Conservation (phyloP, 2,113 vertebrate genomes). For the Pluvialis apricaria region DNA sequence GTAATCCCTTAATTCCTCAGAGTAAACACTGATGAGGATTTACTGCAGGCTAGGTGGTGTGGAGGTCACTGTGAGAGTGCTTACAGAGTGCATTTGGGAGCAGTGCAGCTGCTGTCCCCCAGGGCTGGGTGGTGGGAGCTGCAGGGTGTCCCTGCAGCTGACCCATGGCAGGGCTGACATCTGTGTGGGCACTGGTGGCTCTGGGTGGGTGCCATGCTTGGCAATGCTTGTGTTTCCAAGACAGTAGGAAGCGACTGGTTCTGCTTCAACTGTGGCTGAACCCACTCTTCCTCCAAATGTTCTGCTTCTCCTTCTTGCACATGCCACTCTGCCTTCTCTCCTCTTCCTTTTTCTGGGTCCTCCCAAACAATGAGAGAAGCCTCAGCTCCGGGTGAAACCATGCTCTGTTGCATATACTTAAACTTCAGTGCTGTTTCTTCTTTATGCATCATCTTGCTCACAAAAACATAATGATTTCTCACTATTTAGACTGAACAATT, state of each 20-base stretch:
- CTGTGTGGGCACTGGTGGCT: accelerated
- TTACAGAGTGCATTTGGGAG: not conserved
- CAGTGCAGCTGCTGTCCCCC: not conserved
- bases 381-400: not conserved
- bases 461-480: not conserved
- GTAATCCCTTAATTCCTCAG: conserved; percentile 43
- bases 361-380: not conserved
- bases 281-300: not conserved
- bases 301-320: not conserved
- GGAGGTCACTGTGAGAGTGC: not conserved
- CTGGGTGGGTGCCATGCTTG: accelerated
- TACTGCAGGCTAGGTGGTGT: not conserved
- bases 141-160: not conserved
- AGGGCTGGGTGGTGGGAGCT: not conserved
- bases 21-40: conserved; percentile 12
- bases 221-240: not conserved
- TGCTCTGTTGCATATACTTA: not conserved
- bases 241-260: not conserved
- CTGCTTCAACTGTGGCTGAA: not conserved
- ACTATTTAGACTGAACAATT: not conserved
- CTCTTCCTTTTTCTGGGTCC: not conserved
- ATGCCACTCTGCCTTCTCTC: not conserved
- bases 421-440: not conserved
- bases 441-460: not conserved
- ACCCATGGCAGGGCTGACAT: not conserved